These are phyloP conservation scores for Drosophila navojoa DNA, from an alignment of 1,140 invertebrate genomes.

Conservation along the genomic window DNA sequence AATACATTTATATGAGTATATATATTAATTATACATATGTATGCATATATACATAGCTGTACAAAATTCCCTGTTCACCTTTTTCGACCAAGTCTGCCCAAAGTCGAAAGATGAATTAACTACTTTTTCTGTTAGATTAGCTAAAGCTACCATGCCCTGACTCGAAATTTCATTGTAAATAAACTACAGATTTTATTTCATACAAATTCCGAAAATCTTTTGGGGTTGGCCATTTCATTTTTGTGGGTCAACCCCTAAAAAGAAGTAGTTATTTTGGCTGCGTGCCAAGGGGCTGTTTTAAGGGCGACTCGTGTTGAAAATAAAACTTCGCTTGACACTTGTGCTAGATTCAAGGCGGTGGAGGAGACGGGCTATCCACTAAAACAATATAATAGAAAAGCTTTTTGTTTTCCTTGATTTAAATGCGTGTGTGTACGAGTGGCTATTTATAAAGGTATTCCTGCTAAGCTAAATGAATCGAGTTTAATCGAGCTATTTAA, in stretches of 20 bases:
- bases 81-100: conserved; percentile 3
- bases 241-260: conserved; percentile 49
- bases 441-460: conserved; percentile 50
- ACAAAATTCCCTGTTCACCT: conserved; percentile 8
- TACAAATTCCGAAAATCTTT: neutral
- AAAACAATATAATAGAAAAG: conserved; percentile 9
- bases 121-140: neutral
- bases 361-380: conserved; percentile 17
- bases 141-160: conserved; percentile 4
- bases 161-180: conserved; percentile 24
- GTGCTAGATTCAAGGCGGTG: conserved; percentile 34
- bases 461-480: conserved; percentile 28
- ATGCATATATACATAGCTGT: neutral
- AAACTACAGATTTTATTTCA: conserved; percentile 6
- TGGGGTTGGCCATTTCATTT: neutral
- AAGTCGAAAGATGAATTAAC: conserved; percentile 5
- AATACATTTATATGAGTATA: no score
- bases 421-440: conserved; percentile 4
- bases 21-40: neutral
- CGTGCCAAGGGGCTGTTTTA: conserved; percentile 70
- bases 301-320: conserved; percentile 39
- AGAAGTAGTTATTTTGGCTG: conserved; percentile 39
- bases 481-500: neutral
- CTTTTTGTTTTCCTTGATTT: conserved; percentile 32
- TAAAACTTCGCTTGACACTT: conserved; percentile 60